Percentiles rank a stretch among this genome's conserved stretches.
Evolutionary conservation across 2,888 invertebrate species (phyloP).

Genomic region (Allygus modestus): DNA sequence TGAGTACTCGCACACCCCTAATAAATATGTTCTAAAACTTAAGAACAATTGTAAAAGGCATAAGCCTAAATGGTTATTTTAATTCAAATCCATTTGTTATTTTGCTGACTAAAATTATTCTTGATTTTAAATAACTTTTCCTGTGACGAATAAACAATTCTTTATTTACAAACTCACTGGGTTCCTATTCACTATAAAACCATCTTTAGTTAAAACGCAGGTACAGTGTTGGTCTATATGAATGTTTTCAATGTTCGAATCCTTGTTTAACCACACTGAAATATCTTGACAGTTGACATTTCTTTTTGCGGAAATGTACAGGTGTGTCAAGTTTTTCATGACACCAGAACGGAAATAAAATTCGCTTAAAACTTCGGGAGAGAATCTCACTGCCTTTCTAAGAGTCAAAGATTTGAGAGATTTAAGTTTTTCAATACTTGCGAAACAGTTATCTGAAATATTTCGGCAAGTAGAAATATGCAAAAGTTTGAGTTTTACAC

Average conservation of each 20-base stretch:
- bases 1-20: no score
- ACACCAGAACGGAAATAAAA: slow-evolving; percentile 52
- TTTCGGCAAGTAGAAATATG: slow-evolving; percentile 60
- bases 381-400: slow-evolving; percentile 32
- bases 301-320: slow-evolving; percentile 59
- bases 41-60: no score
- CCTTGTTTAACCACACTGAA: slow-evolving; percentile 26
- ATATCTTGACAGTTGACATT: slow-evolving; percentile 25
- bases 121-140: no score
- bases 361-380: slow-evolving; percentile 10
- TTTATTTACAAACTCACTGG: no score
- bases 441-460: slow-evolving; percentile 47
- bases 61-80: no score
- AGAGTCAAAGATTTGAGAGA: slow-evolving; percentile 55
- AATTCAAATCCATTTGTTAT: no score
- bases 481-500: slow-evolving; percentile 49
- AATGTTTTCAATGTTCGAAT: slow-evolving; percentile 16
- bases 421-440: slow-evolving; percentile 27
- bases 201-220: slow-evolving; percentile 51
- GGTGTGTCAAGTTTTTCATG: slow-evolving; percentile 24
- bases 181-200: slow-evolving; percentile 39
- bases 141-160: no score
- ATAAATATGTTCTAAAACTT: no score
- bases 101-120: no score
- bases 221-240: slow-evolving; percentile 46